A percentile compares a stretch with the other conserved stretches of the same genome.
These are phyloP conservation scores for Gerris buenoi DNA, from an alignment of 1,140 invertebrate genomes.

Conservation along the genomic window DNA sequence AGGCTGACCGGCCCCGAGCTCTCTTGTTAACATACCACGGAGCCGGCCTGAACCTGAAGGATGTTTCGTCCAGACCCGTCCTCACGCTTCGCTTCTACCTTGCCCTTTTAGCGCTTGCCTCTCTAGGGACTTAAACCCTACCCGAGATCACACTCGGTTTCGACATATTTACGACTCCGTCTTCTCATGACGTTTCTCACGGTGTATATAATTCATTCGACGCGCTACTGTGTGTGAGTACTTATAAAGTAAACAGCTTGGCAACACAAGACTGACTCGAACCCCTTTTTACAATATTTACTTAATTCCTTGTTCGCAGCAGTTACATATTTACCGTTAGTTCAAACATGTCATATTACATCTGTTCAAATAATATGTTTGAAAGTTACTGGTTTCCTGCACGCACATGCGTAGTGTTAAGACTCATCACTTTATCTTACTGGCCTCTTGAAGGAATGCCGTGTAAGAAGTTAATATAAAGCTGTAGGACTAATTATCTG, in stretches of 20 bases:
- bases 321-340: no score
- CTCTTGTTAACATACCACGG: not conserved
- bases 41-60: not conserved
- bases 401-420: no score
- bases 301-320: not conserved
- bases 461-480: no score
- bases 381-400: no score
- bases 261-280: no score
- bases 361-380: no score
- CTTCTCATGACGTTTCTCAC: not conserved
- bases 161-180: not conserved
- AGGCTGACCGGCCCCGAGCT: not conserved
- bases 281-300: not conserved
- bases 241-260: no score
- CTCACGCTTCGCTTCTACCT: not conserved
- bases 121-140: not conserved
- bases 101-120: not conserved
- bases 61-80: not conserved
- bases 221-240: not conserved
- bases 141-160: not conserved
- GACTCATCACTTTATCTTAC: no score
- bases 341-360: no score
- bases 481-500: no score
- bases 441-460: no score
- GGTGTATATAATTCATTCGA: not conserved